Conservation (phyloP, 2,797 vertebrate species). For the Bryconaethiops microstoma region DNA sequence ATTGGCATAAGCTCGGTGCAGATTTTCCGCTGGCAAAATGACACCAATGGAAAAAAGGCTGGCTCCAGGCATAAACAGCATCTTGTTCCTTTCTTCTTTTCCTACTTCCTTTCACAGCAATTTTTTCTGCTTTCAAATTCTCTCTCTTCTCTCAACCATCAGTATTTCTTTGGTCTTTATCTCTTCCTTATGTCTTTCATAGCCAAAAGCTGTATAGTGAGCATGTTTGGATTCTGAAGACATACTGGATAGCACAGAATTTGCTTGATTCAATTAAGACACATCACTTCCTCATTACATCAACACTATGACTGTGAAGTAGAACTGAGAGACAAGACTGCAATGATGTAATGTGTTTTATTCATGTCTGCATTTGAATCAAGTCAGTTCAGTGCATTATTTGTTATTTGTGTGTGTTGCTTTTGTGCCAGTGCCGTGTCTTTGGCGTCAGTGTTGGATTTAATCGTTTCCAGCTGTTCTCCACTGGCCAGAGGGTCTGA, state of each 20-base stretch:
- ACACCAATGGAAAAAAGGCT: background rate
- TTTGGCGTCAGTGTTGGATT: background rate
- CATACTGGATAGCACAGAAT: background rate
- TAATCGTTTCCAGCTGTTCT: background rate
- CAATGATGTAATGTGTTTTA: background rate
- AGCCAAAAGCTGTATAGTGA: background rate
- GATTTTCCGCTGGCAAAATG: conserved; percentile 36
- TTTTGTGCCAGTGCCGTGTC: background rate
- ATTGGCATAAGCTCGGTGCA: conserved; percentile 23
- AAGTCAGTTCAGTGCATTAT: background rate
- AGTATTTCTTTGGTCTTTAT: background rate
- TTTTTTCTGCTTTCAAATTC: background rate
- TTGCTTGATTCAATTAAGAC: background rate
- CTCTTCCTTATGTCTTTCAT: background rate
- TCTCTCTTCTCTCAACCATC: background rate
- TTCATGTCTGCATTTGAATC: background rate
- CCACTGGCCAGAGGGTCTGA: no score
- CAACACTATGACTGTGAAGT: background rate
- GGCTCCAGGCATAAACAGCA: background rate
- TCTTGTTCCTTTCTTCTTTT: background rate
- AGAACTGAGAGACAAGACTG: background rate
- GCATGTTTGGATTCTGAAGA: background rate
- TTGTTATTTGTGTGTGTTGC: background rate
- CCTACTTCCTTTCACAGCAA: background rate
- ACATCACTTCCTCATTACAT: background rate